phyloP scores from a whole-genome alignment of 2,888 invertebrate species.

The Scrobipalpa costella region DNA sequence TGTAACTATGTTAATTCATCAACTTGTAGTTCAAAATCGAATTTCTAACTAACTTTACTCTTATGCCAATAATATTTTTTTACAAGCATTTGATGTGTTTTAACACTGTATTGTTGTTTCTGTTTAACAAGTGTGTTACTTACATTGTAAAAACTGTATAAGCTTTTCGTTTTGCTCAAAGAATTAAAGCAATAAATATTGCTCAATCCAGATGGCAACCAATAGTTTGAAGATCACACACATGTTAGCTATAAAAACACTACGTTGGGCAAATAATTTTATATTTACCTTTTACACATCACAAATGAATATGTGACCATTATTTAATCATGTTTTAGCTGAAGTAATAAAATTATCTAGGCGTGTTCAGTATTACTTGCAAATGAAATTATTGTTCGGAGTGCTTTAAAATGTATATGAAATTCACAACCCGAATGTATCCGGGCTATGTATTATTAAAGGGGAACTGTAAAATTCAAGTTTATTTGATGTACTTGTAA shows the following conservation, averaged over 20 bases:
- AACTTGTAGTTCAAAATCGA: not conserved
- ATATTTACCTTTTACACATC: not conserved
- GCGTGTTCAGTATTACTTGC: constrained; percentile 68
- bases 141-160: not conserved
- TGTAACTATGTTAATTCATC: not conserved
- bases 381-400: constrained; percentile 52
- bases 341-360: constrained; percentile 15
- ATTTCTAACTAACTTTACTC: not conserved
- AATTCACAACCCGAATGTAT: constrained; percentile 38
- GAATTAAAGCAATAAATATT: constrained; percentile 18
- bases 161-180: constrained; percentile 31
- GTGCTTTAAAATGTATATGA: constrained; percentile 44
- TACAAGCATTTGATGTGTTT: not conserved
- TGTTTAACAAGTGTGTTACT: not conserved
- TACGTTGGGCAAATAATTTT: not conserved
- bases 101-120: not conserved
- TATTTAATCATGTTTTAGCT: constrained; percentile 11
- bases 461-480: constrained; percentile 49
- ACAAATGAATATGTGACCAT: not conserved
- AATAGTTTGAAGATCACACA: constrained; percentile 40
- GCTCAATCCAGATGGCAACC: constrained; percentile 11
- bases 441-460: constrained; percentile 40
- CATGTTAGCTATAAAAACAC: constrained; percentile 22
- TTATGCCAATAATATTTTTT: not conserved
- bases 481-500: constrained; percentile 59